These are phyloP conservation scores for Conus ventricosus DNA, from an alignment of 1,140 invertebrate species.

Conservation along the genomic window DNA sequence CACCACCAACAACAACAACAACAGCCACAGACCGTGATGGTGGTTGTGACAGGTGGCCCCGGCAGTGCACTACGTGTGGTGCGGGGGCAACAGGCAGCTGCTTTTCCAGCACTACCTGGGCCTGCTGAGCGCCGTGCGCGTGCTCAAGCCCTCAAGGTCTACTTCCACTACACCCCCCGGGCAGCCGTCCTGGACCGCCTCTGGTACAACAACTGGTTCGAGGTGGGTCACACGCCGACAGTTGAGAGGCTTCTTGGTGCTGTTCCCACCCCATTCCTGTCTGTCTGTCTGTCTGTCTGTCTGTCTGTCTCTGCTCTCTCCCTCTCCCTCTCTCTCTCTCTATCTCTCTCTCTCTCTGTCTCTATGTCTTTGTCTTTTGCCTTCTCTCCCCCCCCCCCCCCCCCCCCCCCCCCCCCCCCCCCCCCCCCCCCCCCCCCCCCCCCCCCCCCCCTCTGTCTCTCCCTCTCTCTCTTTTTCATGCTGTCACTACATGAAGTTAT, in stretches of 20 bases:
- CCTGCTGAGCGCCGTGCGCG: constrained; percentile 13
- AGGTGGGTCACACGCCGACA: background rate
- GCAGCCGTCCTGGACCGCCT: background rate
- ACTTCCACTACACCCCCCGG: constrained; percentile 11
- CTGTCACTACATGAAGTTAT: no score
- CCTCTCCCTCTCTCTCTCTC: background rate
- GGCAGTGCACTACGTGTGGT: constrained; percentile 8
- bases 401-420: no score
- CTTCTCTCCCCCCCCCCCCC: no score
- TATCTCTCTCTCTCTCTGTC: background rate
- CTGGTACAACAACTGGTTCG: constrained; percentile 19
- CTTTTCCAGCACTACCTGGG: constrained; percentile 11
- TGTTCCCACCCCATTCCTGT: background rate
- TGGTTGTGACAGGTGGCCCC: background rate
- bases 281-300: background rate
- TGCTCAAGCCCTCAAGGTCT: constrained; percentile 18
- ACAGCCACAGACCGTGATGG: no score
- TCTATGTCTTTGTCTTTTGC: background rate
- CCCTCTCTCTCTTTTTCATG: no score
- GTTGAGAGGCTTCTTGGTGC: background rate
- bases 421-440: no score
- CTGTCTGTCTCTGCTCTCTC: background rate
- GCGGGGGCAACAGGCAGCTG: background rate
- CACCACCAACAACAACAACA: no score
- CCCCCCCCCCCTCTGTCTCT: no score